Evolutionary conservation across 2,113 vertebrate genomes (phyloP).

Genomic region (Mola mola): DNA sequence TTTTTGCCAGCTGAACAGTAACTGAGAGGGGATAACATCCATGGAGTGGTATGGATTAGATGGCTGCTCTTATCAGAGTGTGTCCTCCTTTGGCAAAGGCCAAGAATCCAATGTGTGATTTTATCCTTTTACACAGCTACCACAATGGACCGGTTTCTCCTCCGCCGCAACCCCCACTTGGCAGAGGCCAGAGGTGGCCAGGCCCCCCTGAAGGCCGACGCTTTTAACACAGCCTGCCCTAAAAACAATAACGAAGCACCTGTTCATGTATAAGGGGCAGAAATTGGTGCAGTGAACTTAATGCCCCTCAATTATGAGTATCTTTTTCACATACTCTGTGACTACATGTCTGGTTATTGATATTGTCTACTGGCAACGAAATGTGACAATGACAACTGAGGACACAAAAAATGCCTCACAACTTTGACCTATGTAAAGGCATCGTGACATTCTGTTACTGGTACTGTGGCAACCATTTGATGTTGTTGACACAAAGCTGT

Average conservation of each 20-base stretch:
- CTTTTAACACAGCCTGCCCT: constrained; percentile 81
- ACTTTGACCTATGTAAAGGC: too few relatives aligned
- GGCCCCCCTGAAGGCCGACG: constrained; percentile 82
- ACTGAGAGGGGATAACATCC: too few relatives aligned
- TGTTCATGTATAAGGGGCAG: too few relatives aligned
- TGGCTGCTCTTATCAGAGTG: constrained; percentile 68
- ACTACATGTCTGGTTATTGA: constrained; percentile 57
- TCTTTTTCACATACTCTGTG: constrained; percentile 52
- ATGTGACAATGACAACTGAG: constrained; percentile 46
- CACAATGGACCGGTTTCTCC: constrained; percentile 84
- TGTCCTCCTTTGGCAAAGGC: constrained; percentile 66
- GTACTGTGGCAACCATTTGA: constrained; percentile 45
- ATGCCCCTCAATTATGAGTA: constrained; percentile 42
- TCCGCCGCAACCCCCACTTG: constrained; percentile 80
- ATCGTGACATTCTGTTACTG: too few relatives aligned
- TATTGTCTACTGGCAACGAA: constrained; percentile 51
- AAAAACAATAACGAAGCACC: constrained; percentile 61
- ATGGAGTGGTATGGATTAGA: too few relatives aligned
- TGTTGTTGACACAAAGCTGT: too few relatives aligned
- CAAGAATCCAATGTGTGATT: constrained; percentile 82
- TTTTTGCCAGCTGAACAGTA: too few relatives aligned
- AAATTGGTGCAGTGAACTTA: constrained; percentile 45
- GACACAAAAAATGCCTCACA: constrained; percentile 37
- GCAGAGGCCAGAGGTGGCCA: constrained; percentile 85
- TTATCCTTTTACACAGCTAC: constrained; percentile 87